A percentile compares a stretch with the other conserved stretches of the same genome.
phyloP scores from a whole-genome alignment of 2,113 vertebrate species.

The Silurus glanis region DNA sequence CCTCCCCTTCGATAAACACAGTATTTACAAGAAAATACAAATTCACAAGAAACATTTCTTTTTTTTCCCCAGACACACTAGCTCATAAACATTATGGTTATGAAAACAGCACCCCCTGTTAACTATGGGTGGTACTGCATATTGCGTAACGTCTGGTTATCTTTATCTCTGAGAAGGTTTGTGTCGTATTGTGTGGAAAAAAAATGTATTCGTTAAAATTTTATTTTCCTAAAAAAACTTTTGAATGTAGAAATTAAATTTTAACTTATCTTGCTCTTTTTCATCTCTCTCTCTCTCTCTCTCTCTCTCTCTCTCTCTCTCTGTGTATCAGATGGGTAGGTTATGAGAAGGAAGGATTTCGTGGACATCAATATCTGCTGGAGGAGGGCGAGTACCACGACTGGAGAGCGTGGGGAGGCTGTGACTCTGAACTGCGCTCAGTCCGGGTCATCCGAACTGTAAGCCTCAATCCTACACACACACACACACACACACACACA shows the following conservation, averaged over 20 bases:
- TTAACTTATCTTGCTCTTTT: not conserved
- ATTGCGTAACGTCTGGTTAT: too few species aligned
- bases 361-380: conserved; percentile 92
- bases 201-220: not conserved
- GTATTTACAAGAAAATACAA: not conserved
- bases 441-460: conserved; percentile 85
- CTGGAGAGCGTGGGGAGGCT: conserved; percentile 91
- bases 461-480: conserved; percentile 58
- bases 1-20: not conserved
- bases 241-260: not conserved
- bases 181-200: not conserved
- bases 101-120: not conserved
- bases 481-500: not conserved
- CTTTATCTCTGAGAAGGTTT: not conserved
- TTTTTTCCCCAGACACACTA: not conserved
- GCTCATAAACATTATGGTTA: not conserved
- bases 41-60: too few species aligned
- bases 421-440: conserved; percentile 78
- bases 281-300: not conserved
- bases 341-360: conserved; percentile 90
- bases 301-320: not conserved
- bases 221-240: not conserved
- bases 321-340: conserved; percentile 84
- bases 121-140: not conserved
- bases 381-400: conserved; percentile 93